These are phyloP conservation scores for Typhlichthys eigenmanni DNA, from an alignment of 2,797 vertebrate species.

Conservation along the genomic window DNA sequence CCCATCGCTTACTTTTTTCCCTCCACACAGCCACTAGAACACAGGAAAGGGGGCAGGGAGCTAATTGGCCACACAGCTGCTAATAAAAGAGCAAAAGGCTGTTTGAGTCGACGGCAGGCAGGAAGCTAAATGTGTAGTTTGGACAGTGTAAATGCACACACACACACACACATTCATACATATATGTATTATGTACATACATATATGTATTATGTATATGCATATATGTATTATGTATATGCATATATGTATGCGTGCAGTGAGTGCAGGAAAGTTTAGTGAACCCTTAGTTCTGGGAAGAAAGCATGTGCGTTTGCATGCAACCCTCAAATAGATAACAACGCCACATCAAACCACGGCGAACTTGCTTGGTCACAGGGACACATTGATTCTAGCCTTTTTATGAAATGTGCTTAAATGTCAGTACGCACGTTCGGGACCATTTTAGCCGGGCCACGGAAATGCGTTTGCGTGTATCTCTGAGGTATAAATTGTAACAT, in stretches of 20 bases:
- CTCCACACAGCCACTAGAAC: constrained; percentile 51
- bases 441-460: background rate
- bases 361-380: no score
- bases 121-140: constrained; percentile 44
- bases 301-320: no score
- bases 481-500: no score
- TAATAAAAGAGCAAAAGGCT: constrained; percentile 76
- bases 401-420: no score
- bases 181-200: background rate
- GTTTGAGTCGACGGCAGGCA: constrained; percentile 58
- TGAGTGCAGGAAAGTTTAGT: no score
- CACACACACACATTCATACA: constrained; percentile 1
- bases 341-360: no score
- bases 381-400: no score
- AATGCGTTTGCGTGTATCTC: background rate
- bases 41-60: constrained; percentile 81
- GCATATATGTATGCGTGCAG: background rate
- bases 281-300: no score
- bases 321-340: no score
- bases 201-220: background rate
- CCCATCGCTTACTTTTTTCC: constrained; percentile 31
- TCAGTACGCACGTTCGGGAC: no score
- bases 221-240: constrained; percentile 8
- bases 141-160: constrained; percentile 9
- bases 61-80: constrained; percentile 76